Evolutionary conservation across 2,888 invertebrate species (phyloP).

Genomic region (Microctonus brassicae): DNA sequence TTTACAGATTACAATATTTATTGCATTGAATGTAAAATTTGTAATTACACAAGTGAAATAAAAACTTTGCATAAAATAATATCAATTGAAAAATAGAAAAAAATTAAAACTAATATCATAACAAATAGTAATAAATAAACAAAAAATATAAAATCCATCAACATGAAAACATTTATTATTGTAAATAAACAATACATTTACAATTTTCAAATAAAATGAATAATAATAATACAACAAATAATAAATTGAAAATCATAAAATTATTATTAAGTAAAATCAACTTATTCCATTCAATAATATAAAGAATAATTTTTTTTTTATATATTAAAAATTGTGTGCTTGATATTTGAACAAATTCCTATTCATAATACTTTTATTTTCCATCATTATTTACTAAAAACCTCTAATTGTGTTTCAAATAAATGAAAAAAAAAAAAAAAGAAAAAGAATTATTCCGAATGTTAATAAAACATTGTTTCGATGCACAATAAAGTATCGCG

Average conservation of each 20-base stretch:
- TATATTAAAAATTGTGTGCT: neutral
- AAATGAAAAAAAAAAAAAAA: too few species aligned
- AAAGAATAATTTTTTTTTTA: neutral
- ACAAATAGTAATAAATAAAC: neutral
- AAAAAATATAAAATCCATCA: conserved; percentile 46
- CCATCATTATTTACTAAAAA: neutral
- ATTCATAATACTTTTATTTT: neutral
- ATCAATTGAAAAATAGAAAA: conserved; percentile 13
- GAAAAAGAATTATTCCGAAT: too few species aligned
- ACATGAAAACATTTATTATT: conserved; percentile 59
- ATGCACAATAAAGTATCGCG: too few species aligned
- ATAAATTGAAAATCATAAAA: too few species aligned
- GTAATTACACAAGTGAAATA: conserved; percentile 22
- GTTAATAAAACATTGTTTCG: too few species aligned
- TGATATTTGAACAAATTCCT: neutral
- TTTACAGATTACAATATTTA: too few species aligned
- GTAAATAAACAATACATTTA: conserved; percentile 57
- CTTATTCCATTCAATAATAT: neutral
- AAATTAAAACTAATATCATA: too few species aligned
- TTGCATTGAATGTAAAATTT: too few species aligned
- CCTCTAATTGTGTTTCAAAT: too few species aligned
- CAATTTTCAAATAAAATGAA: conserved; percentile 38
- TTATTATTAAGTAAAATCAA: neutral
- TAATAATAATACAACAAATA: neutral
- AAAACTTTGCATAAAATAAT: conserved; percentile 5